Conservation (phyloP, 2,888 invertebrate genomes). For the Yponomeuta plumbellus region DNA sequence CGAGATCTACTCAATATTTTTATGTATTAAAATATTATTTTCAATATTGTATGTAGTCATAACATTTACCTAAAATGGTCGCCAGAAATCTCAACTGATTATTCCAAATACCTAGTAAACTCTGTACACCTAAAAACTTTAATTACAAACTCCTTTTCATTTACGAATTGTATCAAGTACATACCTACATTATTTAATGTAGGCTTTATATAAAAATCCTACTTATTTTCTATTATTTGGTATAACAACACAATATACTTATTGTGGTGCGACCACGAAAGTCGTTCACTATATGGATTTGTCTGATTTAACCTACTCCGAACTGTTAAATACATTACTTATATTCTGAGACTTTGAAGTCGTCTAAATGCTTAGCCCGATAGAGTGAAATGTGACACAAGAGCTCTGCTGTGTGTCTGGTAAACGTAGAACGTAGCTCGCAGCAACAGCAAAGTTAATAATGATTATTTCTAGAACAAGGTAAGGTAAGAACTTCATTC, state of each 20-base stretch:
- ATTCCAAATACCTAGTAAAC: background rate
- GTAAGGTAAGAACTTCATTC: background rate
- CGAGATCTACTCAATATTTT: background rate
- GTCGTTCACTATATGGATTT: too few species aligned
- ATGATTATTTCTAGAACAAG: background rate
- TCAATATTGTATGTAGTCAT: conserved; percentile 15
- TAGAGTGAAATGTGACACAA: too few species aligned
- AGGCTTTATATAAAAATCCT: background rate
- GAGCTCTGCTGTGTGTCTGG: too few species aligned
- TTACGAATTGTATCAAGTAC: background rate
- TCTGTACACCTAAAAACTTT: background rate
- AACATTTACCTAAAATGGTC: conserved; percentile 10
- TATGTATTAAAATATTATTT: conserved; percentile 20
- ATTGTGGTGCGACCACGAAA: too few species aligned
- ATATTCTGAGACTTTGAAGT: too few species aligned
- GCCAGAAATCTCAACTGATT: conserved; percentile 3
- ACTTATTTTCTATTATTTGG: background rate
- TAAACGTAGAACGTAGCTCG: background rate
- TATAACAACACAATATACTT: background rate
- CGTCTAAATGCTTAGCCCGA: too few species aligned
- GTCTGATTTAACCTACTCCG: too few species aligned
- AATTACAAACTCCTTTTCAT: background rate
- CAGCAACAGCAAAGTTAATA: background rate
- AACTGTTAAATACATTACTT: too few species aligned
- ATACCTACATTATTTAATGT: background rate